Conservation (phyloP, 2,888 invertebrate species). For the Microdon myrmicae region DNA sequence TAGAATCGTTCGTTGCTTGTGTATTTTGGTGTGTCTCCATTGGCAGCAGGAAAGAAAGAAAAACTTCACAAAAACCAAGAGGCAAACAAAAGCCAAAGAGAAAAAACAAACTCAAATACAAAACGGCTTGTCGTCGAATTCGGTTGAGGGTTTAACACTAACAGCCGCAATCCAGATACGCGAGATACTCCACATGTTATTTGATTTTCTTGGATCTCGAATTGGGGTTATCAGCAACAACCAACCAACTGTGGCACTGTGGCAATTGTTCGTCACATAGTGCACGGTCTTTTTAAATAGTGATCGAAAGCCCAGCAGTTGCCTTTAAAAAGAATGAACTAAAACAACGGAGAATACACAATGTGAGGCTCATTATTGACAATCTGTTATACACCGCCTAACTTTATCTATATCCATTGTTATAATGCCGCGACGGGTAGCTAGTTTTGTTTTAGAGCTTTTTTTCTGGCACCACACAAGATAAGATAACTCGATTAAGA, state of each 20-base stretch:
- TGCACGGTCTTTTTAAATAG: slow-evolving; percentile 1
- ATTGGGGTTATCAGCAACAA: slow-evolving; percentile 30
- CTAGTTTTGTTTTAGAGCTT: slow-evolving; percentile 13
- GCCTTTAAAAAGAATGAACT: not conserved
- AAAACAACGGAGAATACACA: not conserved
- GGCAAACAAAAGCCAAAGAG: no score
- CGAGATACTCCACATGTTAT: not conserved
- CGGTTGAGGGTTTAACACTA: slow-evolving; percentile 21
- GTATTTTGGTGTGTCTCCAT: slow-evolving; percentile 6
- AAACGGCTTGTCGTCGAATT: slow-evolving; percentile 18
- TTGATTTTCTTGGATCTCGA: slow-evolving; percentile 20
- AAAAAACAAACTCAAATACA: slow-evolving; percentile 6
- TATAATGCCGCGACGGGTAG: no score
- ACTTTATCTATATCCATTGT: not conserved
- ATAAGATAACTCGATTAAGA: slow-evolving; percentile 31
- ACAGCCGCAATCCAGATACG: slow-evolving; percentile 11
- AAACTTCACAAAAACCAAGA: no score
- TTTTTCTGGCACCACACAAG: slow-evolving; percentile 1
- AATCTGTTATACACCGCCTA: not conserved
- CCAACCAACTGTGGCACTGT: slow-evolving; percentile 3
- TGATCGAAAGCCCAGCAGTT: not conserved
- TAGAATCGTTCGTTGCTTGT: no score
- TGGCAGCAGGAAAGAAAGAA: slow-evolving; percentile 7
- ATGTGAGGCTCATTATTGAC: not conserved
- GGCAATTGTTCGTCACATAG: slow-evolving; percentile 6